These are phyloP conservation scores for Endomychus coccineus DNA, from an alignment of 2,888 invertebrate genomes.

Conservation along the genomic window DNA sequence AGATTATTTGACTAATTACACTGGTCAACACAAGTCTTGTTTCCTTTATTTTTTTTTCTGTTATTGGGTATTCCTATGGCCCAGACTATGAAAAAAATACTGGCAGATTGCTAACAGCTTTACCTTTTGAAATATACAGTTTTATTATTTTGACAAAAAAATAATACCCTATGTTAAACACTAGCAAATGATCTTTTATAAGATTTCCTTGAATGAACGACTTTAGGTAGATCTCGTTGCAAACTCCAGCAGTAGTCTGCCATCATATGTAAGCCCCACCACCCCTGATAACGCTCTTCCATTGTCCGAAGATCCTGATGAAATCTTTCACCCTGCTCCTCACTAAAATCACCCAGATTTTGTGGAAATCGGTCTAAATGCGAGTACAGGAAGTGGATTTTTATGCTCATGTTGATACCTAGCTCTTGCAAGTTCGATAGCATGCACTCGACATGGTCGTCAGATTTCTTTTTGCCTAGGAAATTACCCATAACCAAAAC, in stretches of 20 bases:
- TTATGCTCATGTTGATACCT: slow-evolving; percentile 12
- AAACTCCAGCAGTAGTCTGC: slow-evolving; percentile 32
- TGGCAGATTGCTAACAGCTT: slow-evolving; percentile 5
- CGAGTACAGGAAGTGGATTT: slow-evolving; percentile 9
- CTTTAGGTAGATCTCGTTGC: slow-evolving; percentile 6
- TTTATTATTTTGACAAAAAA: too few relatives aligned
- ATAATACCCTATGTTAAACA: too few relatives aligned
- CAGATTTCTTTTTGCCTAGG: slow-evolving; percentile 16
- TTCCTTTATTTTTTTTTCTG: too few relatives aligned
- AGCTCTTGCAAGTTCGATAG: slow-evolving; percentile 11
- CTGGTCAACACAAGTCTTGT: slow-evolving; percentile 5
- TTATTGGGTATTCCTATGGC: slow-evolving; percentile 3
- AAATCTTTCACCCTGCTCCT: too few relatives aligned
- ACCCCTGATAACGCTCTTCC: too few relatives aligned
- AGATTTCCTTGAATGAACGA: slow-evolving; percentile 4
- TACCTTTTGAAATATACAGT: too few relatives aligned
- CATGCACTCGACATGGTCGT: slow-evolving; percentile 10
- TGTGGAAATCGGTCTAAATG: slow-evolving; percentile 9
- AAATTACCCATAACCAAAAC: slow-evolving; percentile 13
- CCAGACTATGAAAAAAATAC: slow-evolving; percentile 2
- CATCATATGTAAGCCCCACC: slow-evolving; percentile 29
- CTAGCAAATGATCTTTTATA: too few relatives aligned
- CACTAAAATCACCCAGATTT: too few relatives aligned
- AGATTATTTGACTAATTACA: too few relatives aligned
- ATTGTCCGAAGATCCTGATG: too few relatives aligned